phyloP scores from a whole-genome alignment of 2,113 vertebrate genomes.

The Ceyx margarethae region DNA sequence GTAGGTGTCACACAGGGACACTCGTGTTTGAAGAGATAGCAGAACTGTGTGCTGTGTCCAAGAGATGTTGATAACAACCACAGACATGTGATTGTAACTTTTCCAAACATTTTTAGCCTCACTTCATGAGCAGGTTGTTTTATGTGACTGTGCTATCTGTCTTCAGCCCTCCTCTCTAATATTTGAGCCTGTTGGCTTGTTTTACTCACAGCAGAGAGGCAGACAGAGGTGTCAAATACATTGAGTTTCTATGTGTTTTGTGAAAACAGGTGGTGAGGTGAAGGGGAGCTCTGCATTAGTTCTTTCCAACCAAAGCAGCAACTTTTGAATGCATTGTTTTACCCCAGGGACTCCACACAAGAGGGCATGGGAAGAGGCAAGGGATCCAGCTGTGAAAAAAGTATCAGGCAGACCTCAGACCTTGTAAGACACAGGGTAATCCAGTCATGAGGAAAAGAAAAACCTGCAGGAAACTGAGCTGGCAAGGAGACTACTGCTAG shows the following conservation, averaged over 20 bases:
- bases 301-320: not conserved
- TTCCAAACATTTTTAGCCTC: not conserved
- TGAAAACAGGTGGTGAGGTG: not conserved
- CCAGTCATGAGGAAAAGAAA: not conserved
- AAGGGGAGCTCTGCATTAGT: not conserved
- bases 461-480: not conserved
- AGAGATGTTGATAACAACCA: not conserved
- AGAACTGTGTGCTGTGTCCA: not conserved
- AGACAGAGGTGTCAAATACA: not conserved
- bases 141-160: not conserved
- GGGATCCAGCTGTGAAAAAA: conserved; percentile 20
- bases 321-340: not conserved
- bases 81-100: not conserved
- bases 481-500: not conserved
- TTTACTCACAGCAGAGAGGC: not conserved
- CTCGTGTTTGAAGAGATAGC: not conserved
- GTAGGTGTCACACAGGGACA: not conserved
- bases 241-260: not conserved
- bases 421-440: not conserved
- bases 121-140: not conserved
- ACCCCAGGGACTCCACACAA: not conserved
- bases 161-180: not conserved
- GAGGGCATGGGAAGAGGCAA: not conserved
- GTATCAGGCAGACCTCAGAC: not conserved
- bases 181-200: not conserved